Conservation (phyloP, 2,888 invertebrate species). For the Dynastes hyllus region DNA sequence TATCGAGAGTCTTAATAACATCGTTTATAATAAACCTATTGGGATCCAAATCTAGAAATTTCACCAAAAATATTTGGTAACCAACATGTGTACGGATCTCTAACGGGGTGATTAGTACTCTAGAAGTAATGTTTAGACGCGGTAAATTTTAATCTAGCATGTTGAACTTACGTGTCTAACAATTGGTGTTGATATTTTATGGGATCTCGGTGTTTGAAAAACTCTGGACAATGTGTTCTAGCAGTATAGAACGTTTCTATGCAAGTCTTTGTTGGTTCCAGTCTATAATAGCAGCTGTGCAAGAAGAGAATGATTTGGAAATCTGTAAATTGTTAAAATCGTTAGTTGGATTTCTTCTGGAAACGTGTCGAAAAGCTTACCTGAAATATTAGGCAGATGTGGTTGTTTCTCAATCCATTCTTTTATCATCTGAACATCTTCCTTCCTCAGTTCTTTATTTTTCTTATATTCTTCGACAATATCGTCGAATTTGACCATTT, state of each 20-base stretch:
- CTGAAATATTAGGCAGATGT: slow-evolving; percentile 77
- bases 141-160: background rate
- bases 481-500: slow-evolving; percentile 30
- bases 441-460: slow-evolving; percentile 75
- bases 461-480: slow-evolving; percentile 77
- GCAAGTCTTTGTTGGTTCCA: slow-evolving; percentile 79
- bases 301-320: slow-evolving; percentile 75
- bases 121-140: background rate
- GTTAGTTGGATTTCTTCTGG: too few species aligned
- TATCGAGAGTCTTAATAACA: slow-evolving; percentile 71
- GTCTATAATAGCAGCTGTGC: slow-evolving; percentile 78
- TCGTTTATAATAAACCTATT: slow-evolving; percentile 74
- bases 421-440: slow-evolving; percentile 76
- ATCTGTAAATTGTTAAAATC: slow-evolving; percentile 50
- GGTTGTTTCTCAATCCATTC: slow-evolving; percentile 81
- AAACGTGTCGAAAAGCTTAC: slow-evolving; percentile 61
- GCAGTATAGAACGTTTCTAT: slow-evolving; percentile 79
- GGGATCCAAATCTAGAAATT: slow-evolving; percentile 73
- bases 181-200: slow-evolving; percentile 58
- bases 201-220: slow-evolving; percentile 76
- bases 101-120: slow-evolving; percentile 66
- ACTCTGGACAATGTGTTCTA: slow-evolving; percentile 76
- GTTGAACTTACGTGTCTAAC: background rate
- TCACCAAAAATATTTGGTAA: slow-evolving; percentile 74
- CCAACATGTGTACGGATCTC: slow-evolving; percentile 74